Conservation (phyloP, 2,888 invertebrate species). For the Zhengitettix transpicula region DNA sequence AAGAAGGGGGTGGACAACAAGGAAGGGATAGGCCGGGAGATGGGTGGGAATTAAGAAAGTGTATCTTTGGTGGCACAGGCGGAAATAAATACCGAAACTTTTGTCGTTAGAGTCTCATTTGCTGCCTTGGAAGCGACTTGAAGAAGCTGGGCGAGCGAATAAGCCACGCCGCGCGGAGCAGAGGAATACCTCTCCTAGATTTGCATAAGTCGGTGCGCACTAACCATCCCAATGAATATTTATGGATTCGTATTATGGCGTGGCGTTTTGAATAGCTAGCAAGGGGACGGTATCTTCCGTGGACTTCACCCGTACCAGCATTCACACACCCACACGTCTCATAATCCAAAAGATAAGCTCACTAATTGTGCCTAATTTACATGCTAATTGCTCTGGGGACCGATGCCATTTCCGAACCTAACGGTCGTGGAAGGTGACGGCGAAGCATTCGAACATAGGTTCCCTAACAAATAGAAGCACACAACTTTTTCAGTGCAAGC, state of each 20-base stretch:
- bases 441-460: too few species aligned
- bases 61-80: background rate
- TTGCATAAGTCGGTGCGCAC: constrained; percentile 13
- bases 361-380: constrained; percentile 12
- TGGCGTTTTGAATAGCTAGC: constrained; percentile 7
- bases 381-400: constrained; percentile 7
- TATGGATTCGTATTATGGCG: constrained; percentile 13
- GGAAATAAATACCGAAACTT: constrained; percentile 12
- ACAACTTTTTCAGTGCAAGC: too few species aligned
- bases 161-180: background rate
- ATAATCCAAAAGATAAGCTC: constrained; percentile 12
- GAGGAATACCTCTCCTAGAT: constrained; percentile 1
- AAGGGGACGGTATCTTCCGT: background rate
- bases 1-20: background rate
- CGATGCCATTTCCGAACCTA: background rate
- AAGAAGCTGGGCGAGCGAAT: background rate
- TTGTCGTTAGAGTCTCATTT: constrained; percentile 15
- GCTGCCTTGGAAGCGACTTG: background rate
- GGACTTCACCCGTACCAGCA: background rate
- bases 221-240: constrained; percentile 14
- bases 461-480: too few species aligned
- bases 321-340: background rate
- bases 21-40: background rate
- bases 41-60: background rate
- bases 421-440: too few species aligned